phyloP scores from a whole-genome alignment of 2,113 vertebrate genomes.

The Oryzias woworae region DNA sequence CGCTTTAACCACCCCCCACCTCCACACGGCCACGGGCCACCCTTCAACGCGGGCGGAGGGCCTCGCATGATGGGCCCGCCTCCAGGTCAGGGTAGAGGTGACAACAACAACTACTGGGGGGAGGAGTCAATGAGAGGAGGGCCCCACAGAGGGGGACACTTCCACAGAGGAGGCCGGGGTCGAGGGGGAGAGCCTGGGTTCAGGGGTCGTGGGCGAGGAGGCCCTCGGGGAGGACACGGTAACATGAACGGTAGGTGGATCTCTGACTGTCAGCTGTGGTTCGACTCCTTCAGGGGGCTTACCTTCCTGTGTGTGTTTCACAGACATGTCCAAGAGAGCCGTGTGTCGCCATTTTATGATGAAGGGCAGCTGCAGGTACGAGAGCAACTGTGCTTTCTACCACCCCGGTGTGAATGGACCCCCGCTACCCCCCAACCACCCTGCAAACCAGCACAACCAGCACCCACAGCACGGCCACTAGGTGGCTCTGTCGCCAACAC shows the following conservation, averaged over 20 bases:
- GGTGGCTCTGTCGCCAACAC: neutral
- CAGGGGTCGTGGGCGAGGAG: constrained; percentile 83
- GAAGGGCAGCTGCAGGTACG: constrained; percentile 92
- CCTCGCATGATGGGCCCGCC: constrained; percentile 89
- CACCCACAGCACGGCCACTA: constrained; percentile 79
- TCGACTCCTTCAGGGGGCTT: neutral
- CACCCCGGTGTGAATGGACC: constrained; percentile 91
- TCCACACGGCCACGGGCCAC: constrained; percentile 81
- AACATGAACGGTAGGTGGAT: constrained; percentile 76
- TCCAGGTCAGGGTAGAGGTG: constrained; percentile 76
- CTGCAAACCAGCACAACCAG: constrained; percentile 48
- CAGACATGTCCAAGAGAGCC: constrained; percentile 90
- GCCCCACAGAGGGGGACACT: constrained; percentile 82
- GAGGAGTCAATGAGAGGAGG: constrained; percentile 87
- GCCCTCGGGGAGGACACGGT: constrained; percentile 85
- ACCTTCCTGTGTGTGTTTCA: neutral
- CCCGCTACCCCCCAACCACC: constrained; percentile 79
- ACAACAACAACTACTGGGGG: constrained; percentile 87
- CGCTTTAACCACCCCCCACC: constrained; percentile 82
- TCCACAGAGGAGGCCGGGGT: constrained; percentile 84
- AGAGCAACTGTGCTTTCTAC: constrained; percentile 93
- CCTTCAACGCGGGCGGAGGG: constrained; percentile 68
- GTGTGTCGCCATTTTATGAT: constrained; percentile 94
- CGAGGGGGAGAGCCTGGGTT: constrained; percentile 80
- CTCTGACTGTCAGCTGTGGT: neutral